Base-by-base conservation (phyloP, 2,113 vertebrate genomes). In the Menidia beryllina region DNA sequence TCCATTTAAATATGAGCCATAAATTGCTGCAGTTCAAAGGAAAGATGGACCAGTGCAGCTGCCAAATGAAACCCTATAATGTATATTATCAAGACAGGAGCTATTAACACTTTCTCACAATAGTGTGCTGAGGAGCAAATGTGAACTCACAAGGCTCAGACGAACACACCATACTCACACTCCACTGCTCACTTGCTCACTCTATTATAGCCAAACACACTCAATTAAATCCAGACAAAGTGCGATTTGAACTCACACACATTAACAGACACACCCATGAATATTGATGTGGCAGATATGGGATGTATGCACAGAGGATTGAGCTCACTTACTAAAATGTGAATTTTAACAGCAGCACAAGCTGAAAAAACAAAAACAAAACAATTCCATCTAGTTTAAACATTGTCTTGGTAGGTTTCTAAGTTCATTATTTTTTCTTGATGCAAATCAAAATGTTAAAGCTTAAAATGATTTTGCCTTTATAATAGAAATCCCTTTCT, bases 201-300 rank as follows among this genome's bases (percentile, higher is more conserved):
- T 45, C 78, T 82, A 89, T 92, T 86, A 87, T 45, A 19, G 63
- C 51, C 74, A 77, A 49, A 73, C 81, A 88, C 85, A 88, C 83
- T 84, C 90, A 89, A 90, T 92, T 91, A 89, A 81, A 85, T 73
- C 72, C 68, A 74, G 50, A 86, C 75, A 89, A 78, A 85, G 53
- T 61, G n/a, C 67, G 47, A 49, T 43, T 62, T 74, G 50, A 65
- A 72, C 36, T 60, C 47, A 64, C 38, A 62, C 75, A 75, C 50
- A 76, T 62, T 41, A n/a, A 50, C 81, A 84, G 64, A 72, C 83
- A 75, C 78, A 79, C 30, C 58, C 56, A 77, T 36, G 50, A 39
- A 62, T 48, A 59, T 60, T 70, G 69, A 84, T 43, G 39, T 78
- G 69, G 85, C 67, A 64, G 17, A 50, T 23, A 20, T 52, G 38